Conservation (phyloP, 2,797 vertebrate genomes). For the Orientallactaga sibirica region DNA sequence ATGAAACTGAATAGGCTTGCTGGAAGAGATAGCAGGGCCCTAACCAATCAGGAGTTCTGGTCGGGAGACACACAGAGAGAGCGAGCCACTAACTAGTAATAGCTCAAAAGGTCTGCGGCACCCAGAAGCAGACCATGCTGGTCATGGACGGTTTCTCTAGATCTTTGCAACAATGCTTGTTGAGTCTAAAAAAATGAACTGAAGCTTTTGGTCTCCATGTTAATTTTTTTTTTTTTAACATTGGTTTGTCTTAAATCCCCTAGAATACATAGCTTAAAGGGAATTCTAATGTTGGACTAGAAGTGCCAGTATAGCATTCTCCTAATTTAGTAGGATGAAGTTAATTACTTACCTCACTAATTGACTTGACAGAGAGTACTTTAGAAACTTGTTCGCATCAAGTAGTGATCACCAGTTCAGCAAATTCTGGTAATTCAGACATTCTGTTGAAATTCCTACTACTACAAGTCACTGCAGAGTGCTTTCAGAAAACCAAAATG, state of each 20-base stretch:
- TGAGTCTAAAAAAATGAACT: neutral
- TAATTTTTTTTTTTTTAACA: constrained; percentile 42
- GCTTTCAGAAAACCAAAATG: neutral
- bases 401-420: constrained; percentile 22
- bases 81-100: too few relatives aligned
- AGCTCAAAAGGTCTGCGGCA: neutral
- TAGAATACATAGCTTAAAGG: constrained; percentile 41
- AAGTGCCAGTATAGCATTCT: neutral
- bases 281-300: neutral
- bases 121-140: neutral
- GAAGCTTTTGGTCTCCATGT: neutral
- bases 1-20: neutral
- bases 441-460: neutral
- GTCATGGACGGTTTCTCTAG: neutral
- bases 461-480: neutral
- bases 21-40: neutral
- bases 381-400: constrained; percentile 9
- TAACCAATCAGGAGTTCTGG: neutral
- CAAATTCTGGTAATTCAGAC: neutral
- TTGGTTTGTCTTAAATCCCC: constrained; percentile 16
- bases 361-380: neutral
- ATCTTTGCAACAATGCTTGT: neutral
- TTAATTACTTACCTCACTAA: constrained; percentile 8
- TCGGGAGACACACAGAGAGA: neutral
- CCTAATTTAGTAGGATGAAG: neutral